These are phyloP conservation scores for Thunnus albacares DNA, from an alignment of 2,797 vertebrate genomes.

Conservation along the genomic window DNA sequence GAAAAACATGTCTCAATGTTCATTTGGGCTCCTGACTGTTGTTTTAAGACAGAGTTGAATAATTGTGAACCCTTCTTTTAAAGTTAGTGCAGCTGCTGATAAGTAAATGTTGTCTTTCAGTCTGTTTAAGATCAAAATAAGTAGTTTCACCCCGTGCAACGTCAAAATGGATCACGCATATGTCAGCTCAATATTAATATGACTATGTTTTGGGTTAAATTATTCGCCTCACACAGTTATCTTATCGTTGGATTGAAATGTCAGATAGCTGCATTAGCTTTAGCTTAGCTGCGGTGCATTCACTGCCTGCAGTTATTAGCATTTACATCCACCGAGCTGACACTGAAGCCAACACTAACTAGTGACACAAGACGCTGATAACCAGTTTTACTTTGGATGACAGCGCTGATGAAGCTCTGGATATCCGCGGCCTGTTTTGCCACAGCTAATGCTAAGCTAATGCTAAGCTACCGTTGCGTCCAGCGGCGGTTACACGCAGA, in stretches of 20 bases:
- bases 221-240: too few species aligned
- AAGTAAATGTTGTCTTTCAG: too few species aligned
- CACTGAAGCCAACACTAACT: neutral
- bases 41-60: too few species aligned
- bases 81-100: too few species aligned
- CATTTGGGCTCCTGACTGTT: too few species aligned
- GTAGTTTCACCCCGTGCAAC: accelerated
- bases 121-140: neutral
- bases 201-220: too few species aligned
- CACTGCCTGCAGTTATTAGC: too few species aligned
- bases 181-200: too few species aligned
- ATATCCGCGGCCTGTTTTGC: slow-evolving; percentile 13
- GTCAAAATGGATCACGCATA: accelerated
- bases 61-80: too few species aligned
- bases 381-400: neutral
- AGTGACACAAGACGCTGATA: too few species aligned
- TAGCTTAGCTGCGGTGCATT: slow-evolving; percentile 8
- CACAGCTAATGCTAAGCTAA: slow-evolving; percentile 49
- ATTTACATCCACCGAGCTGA: neutral
- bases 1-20: too few species aligned
- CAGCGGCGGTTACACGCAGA: neutral
- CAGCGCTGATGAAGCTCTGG: accelerated
- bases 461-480: neutral
- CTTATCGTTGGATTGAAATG: neutral
- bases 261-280: slow-evolving; percentile 22